phyloP scores from a whole-genome alignment of 1,140 invertebrate genomes.

The Drosophila saltans region DNA sequence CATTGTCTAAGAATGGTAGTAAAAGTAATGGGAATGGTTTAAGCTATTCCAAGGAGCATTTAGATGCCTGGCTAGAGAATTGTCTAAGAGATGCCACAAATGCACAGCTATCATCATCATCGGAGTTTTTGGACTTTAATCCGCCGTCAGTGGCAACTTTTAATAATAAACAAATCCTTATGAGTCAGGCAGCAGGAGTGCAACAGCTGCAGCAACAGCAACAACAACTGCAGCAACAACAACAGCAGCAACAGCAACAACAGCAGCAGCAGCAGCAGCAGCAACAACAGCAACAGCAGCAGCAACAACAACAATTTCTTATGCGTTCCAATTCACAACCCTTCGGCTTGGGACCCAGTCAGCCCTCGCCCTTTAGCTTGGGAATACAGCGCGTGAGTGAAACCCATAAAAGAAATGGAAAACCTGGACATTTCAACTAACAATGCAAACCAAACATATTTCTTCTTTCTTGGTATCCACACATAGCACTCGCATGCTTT shows the following conservation, averaged over 20 bases:
- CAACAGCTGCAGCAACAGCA: conserved; percentile 53
- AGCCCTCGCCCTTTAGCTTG: conserved; percentile 68
- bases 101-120: conserved; percentile 77
- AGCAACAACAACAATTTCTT: conserved; percentile 63
- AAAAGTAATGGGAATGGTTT: conserved; percentile 33
- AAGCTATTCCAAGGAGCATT: conserved; percentile 75
- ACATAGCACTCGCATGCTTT: conserved; percentile 59
- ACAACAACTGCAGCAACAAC: conserved; percentile 42
- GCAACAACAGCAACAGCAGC: conserved; percentile 41
- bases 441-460: background rate
- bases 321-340: conserved; percentile 60
- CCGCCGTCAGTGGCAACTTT: conserved; percentile 42
- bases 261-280: conserved; percentile 54
- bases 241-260: conserved; percentile 38
- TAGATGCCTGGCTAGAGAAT: conserved; percentile 80
- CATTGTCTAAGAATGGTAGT: conserved; percentile 20
- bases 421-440: background rate
- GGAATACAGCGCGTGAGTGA: conserved; percentile 77
- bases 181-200: conserved; percentile 43
- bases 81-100: conserved; percentile 78
- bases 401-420: conserved; percentile 34
- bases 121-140: conserved; percentile 79
- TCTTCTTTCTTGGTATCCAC: conserved; percentile 8
- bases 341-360: conserved; percentile 46
- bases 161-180: conserved; percentile 41